These are phyloP conservation scores for Garra rufa DNA, from an alignment of 2,113 vertebrate genomes.

Conservation along the genomic window DNA sequence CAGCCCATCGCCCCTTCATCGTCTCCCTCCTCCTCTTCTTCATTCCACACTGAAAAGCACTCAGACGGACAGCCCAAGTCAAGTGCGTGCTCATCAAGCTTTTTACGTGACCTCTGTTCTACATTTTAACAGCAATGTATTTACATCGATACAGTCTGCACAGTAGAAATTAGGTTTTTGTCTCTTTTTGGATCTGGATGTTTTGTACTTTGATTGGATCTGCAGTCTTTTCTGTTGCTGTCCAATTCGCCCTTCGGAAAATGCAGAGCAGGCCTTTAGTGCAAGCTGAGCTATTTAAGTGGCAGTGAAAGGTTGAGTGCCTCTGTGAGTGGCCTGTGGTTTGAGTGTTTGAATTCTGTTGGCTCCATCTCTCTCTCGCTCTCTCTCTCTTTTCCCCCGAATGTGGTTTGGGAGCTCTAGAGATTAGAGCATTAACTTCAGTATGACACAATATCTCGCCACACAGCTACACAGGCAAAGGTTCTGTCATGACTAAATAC, in stretches of 20 bases:
- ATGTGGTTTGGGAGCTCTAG: constrained; percentile 1
- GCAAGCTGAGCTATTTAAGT: constrained; percentile 38
- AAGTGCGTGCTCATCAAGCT: constrained; percentile 39
- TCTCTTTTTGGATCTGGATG: neutral
- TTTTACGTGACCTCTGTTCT: neutral
- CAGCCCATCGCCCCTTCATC: constrained; percentile 82
- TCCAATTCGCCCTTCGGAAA: constrained; percentile 21
- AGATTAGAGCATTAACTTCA: constrained; percentile 44
- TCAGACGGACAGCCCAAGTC: constrained; percentile 55
- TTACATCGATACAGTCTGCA: neutral
- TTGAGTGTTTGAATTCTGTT: constrained; percentile 14
- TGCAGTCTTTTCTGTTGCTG: neutral
- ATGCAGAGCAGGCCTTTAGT: constrained; percentile 40
- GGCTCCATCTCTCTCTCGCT: neutral
- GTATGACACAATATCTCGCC: neutral
- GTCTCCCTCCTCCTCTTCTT: constrained; percentile 49
- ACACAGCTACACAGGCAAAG: constrained; percentile 39
- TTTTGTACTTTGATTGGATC: constrained; percentile 8
- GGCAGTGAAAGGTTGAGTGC: constrained; percentile 32
- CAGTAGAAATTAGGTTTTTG: neutral
- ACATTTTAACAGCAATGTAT: neutral
- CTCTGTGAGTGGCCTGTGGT: constrained; percentile 36
- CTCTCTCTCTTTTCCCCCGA: neutral
- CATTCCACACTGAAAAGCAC: constrained; percentile 56
- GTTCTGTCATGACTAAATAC: constrained; percentile 49